A percentile compares a stretch with the other conserved stretches of the same genome.
phyloP scores from a whole-genome alignment of 2,888 invertebrate genomes.

The Petrolisthes cinctipes region DNA sequence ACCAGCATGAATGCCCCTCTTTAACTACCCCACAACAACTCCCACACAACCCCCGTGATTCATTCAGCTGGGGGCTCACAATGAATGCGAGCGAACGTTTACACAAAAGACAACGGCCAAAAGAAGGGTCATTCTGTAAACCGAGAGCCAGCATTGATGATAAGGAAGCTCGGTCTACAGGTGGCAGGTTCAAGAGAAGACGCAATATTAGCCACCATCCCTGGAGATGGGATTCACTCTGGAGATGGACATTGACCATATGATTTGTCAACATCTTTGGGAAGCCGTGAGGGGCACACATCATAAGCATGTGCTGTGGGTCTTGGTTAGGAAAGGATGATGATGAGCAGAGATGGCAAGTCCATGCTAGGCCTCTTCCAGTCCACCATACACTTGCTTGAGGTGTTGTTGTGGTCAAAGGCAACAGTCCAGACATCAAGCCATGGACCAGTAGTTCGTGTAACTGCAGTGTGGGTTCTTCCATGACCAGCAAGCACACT shows the following conservation, averaged over 20 bases:
- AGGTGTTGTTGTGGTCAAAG: conserved; percentile 42
- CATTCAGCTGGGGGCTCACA: conserved; percentile 40
- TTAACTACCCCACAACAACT: conserved; percentile 32
- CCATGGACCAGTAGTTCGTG: conserved; percentile 64
- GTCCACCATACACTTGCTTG: conserved; percentile 64
- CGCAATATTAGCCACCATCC: conserved; percentile 61
- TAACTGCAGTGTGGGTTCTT: conserved; percentile 49
- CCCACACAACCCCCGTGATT: conserved; percentile 45
- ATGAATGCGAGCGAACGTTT: conserved; percentile 44
- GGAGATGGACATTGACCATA: conserved; percentile 54
- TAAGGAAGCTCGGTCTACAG: conserved; percentile 48
- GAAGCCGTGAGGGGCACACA: conserved; percentile 58
- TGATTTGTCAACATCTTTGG: conserved; percentile 59
- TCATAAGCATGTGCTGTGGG: conserved; percentile 42
- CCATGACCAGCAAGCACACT: conserved; percentile 50
- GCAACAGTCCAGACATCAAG: conserved; percentile 35
- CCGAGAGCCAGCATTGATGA: conserved; percentile 58
- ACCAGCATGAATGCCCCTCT: conserved; percentile 51
- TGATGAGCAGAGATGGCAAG: conserved; percentile 56
- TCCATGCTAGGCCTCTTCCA: conserved; percentile 58
- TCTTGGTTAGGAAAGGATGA: conserved; percentile 27
- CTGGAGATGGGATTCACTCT: conserved; percentile 51
- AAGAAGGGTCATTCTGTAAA: conserved; percentile 49
- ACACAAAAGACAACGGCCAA: conserved; percentile 53
- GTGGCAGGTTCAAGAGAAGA: conserved; percentile 56